Evolutionary conservation across 2,888 invertebrate genomes (phyloP).

Genomic region (Dicranocentrus wangi): DNA sequence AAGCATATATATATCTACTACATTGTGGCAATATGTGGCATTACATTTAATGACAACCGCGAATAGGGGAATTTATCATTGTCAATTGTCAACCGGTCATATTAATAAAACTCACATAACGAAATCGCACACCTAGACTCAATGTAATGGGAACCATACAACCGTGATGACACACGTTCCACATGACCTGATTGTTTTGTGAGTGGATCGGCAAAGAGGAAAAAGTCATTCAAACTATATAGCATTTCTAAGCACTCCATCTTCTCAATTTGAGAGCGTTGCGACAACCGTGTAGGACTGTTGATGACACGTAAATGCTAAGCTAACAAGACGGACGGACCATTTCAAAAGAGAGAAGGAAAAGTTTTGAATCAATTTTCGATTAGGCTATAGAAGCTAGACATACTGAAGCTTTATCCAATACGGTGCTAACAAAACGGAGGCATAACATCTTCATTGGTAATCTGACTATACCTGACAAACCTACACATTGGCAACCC

Average conservation of each 20-base stretch:
- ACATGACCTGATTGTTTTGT: constrained; percentile 26
- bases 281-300: constrained; percentile 36
- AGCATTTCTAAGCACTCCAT: constrained; percentile 15
- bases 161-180: constrained; percentile 36
- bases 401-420: too few relatives aligned
- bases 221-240: not conserved
- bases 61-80: constrained; percentile 35
- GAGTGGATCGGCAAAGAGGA: not conserved
- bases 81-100: constrained; percentile 24
- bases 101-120: constrained; percentile 26
- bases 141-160: not conserved
- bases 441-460: too few relatives aligned
- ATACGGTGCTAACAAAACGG: too few relatives aligned
- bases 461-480: too few relatives aligned
- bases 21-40: too few relatives aligned
- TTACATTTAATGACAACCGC: constrained; percentile 2
- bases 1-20: too few relatives aligned
- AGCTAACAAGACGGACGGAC: constrained; percentile 31
- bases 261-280: constrained; percentile 2
- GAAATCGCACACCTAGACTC: not conserved
- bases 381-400: too few relatives aligned
- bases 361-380: too few relatives aligned
- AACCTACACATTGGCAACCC: too few relatives aligned
- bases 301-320: constrained; percentile 11
- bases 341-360: too few relatives aligned